Percentiles rank a stretch among this genome's conserved stretches.
phyloP scores from a whole-genome alignment of 2,888 invertebrate genomes.

The Morpho deidamia region DNA sequence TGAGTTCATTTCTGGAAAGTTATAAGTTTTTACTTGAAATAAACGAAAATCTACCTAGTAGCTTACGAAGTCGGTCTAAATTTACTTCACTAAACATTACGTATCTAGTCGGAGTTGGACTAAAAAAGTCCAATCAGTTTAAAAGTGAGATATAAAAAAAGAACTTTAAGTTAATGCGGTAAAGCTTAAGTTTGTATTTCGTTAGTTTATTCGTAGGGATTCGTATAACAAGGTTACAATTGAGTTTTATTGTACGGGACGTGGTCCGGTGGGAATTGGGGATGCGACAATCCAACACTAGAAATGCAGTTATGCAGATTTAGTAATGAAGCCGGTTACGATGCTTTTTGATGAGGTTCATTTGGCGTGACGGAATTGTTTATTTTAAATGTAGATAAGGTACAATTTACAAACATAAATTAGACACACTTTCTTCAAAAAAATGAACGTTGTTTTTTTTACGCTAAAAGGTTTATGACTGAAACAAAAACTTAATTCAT shows the following conservation, averaged over 20 bases:
- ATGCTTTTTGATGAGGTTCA: conserved; percentile 42
- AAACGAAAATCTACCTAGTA: not conserved
- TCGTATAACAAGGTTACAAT: conserved; percentile 18
- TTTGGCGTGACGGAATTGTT: conserved; percentile 24
- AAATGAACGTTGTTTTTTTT: no score
- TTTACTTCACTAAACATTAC: not conserved
- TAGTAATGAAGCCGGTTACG: conserved; percentile 51
- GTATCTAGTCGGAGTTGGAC: not conserved
- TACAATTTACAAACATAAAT: not conserved
- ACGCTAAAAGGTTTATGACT: no score
- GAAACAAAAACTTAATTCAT: no score
- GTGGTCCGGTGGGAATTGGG: conserved; percentile 44
- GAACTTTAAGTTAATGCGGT: conserved; percentile 7
- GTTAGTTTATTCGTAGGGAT: conserved; percentile 5
- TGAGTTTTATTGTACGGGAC: conserved; percentile 26
- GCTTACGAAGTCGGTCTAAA: not conserved
- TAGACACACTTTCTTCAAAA: no score
- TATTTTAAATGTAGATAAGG: conserved; percentile 17
- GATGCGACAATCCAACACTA: conserved; percentile 52
- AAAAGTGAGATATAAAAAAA: conserved; percentile 13
- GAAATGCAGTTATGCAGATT: conserved; percentile 70
- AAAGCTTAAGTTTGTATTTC: conserved; percentile 8
- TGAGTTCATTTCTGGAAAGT: not conserved
- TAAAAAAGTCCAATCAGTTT: conserved; percentile 6
- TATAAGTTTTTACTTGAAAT: not conserved